Conservation (phyloP, 2,797 vertebrate species). For the Lacerta agilis region DNA sequence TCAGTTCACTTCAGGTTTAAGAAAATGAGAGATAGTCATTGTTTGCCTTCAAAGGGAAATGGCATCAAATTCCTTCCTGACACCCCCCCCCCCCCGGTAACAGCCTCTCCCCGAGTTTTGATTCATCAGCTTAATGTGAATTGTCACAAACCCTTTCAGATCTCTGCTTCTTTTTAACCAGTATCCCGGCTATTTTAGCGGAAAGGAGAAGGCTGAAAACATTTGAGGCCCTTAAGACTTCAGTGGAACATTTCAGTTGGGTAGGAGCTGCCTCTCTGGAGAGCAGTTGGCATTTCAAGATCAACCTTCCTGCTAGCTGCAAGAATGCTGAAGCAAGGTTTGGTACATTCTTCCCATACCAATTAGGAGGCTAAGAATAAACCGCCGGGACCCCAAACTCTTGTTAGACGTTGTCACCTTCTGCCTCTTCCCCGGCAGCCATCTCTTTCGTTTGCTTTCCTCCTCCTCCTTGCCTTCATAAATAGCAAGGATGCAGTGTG, state of each 20-base stretch:
- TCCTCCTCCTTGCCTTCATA: rapidly evolving
- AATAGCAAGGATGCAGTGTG: rapidly evolving
- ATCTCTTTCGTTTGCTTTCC: rapidly evolving
- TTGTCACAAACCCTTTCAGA: not conserved
- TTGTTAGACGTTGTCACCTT: constrained; percentile 32
- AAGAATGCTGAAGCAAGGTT: constrained; percentile 63
- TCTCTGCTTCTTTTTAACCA: not conserved
- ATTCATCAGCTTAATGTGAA: not conserved
- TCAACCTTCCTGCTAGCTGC: constrained; percentile 71
- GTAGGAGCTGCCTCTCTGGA: constrained; percentile 61
- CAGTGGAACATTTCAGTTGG: constrained; percentile 46
- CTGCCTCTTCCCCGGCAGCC: rapidly evolving
- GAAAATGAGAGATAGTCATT: not conserved
- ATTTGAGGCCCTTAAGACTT: constrained; percentile 17
- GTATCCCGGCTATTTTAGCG: constrained; percentile 20
- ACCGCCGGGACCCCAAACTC: constrained; percentile 17
- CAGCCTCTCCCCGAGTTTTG: not conserved
- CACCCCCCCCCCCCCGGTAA: not conserved
- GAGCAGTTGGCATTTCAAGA: constrained; percentile 73
- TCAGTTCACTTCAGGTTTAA: not conserved
- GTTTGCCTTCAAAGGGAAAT: not conserved
- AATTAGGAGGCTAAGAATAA: constrained; percentile 70
- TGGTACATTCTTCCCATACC: constrained; percentile 61
- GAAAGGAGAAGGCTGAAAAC: not conserved
- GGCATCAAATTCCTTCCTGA: not conserved